Evolutionary conservation across 2,888 invertebrate genomes (phyloP).

Genomic region (Chrysolina americana): DNA sequence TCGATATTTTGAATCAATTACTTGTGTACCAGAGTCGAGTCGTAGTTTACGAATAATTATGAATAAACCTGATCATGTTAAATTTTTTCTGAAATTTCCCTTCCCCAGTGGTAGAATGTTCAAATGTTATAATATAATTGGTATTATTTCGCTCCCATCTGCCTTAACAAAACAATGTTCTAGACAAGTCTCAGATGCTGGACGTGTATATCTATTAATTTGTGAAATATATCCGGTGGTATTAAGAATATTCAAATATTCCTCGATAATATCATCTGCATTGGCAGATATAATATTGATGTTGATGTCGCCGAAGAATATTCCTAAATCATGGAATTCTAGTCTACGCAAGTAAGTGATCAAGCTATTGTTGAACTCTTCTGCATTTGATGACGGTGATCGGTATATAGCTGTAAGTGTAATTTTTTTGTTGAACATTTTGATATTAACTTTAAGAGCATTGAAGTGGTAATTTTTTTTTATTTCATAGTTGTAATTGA

Average conservation of each 20-base stretch:
- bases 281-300: conserved; percentile 19
- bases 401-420: conserved; percentile 2
- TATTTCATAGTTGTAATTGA: neutral
- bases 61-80: too few species aligned
- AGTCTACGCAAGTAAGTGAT: conserved; percentile 12
- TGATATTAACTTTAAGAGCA: neutral
- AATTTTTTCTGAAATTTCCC: too few species aligned
- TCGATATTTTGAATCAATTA: too few species aligned
- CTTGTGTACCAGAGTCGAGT: too few species aligned
- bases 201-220: conserved; percentile 26
- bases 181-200: conserved; percentile 23
- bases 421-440: neutral
- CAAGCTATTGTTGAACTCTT: conserved; percentile 21
- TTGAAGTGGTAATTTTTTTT: neutral
- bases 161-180: conserved; percentile 21
- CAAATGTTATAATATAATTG: conserved; percentile 27
- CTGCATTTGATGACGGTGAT: conserved; percentile 16
- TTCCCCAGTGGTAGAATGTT: too few species aligned
- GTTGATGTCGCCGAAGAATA: conserved; percentile 19
- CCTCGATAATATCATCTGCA: conserved; percentile 21
- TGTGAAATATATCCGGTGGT: conserved; percentile 20
- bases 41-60: too few species aligned
- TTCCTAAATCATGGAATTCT: conserved; percentile 16
- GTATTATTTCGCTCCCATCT: conserved; percentile 21
- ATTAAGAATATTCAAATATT: conserved; percentile 26